These are phyloP conservation scores for Eupithecia tripunctaria DNA, from an alignment of 2,888 invertebrate species.

Conservation along the genomic window DNA sequence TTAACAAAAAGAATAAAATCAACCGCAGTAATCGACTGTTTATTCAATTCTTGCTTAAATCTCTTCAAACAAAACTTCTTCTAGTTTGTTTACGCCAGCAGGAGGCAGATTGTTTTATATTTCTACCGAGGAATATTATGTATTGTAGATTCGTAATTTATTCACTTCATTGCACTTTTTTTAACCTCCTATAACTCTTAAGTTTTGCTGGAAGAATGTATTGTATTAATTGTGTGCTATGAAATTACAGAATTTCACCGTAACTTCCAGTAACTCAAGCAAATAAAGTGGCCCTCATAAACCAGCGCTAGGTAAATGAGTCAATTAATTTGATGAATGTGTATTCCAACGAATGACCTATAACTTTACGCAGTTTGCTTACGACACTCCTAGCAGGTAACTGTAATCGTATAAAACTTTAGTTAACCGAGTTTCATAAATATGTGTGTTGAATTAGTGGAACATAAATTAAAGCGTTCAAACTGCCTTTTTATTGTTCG, in stretches of 20 bases:
- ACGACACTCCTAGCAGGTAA: constrained; percentile 28
- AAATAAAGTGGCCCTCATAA: not conserved
- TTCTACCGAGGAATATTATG: no score
- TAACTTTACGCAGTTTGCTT: constrained; percentile 28
- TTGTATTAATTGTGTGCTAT: not conserved
- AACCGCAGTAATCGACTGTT: not conserved
- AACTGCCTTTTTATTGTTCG: no score
- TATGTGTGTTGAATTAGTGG: not conserved
- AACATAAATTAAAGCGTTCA: no score
- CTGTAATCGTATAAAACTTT: not conserved
- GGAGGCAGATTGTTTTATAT: not conserved
- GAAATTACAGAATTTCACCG: not conserved
- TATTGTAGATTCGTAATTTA: no score
- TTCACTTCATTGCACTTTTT: no score
- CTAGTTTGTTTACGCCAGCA: not conserved
- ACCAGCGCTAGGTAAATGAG: constrained; percentile 1
- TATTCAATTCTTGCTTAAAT: not conserved
- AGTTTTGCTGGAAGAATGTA: not conserved
- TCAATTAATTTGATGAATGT: constrained; percentile 10
- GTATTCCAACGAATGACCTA: constrained; percentile 16
- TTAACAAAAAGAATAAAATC: no score
- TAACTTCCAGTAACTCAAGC: not conserved
- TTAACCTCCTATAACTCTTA: no score
- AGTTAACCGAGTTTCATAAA: not conserved
- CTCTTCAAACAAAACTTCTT: not conserved